These are phyloP conservation scores for Orchesella cincta DNA, from an alignment of 1,140 invertebrate species.

Conservation along the genomic window DNA sequence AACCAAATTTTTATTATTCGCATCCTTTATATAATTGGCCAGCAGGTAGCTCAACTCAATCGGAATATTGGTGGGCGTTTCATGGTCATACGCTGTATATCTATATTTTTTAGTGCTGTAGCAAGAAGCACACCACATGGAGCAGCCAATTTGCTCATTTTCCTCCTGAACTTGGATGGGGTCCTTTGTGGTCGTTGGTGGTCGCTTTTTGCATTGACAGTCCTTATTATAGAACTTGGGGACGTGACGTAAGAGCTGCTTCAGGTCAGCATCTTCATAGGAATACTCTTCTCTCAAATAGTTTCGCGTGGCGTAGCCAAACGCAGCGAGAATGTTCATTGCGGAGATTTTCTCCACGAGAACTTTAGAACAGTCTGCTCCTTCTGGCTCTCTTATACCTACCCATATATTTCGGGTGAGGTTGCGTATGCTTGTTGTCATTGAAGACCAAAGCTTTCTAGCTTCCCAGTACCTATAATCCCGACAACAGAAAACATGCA, in stretches of 20 bases:
- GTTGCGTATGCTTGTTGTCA: constrained; percentile 46
- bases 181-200: not conserved
- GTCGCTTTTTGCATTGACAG: not conserved
- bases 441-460: constrained; percentile 43
- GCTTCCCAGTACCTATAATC: constrained; percentile 50
- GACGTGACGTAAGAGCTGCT: constrained; percentile 11
- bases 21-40: constrained; percentile 30
- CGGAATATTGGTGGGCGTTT: constrained; percentile 39
- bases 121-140: not conserved
- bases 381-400: constrained; percentile 31
- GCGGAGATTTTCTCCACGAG: constrained; percentile 46
- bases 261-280: constrained; percentile 40
- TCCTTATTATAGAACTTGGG: constrained; percentile 10
- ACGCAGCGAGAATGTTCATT: constrained; percentile 45
- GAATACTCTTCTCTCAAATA: constrained; percentile 48
- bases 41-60: constrained; percentile 38
- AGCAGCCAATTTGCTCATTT: not conserved
- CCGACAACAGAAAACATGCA: not conserved
- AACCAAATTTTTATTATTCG: not conserved
- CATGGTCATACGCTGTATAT: constrained; percentile 14
- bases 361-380: constrained; percentile 31
- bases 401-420: constrained; percentile 48
- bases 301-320: constrained; percentile 46
- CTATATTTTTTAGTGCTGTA: not conserved
- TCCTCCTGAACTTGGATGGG: not conserved